Base-by-base conservation (phyloP, 2,113 vertebrate species). In the Mus musculus region DNA sequence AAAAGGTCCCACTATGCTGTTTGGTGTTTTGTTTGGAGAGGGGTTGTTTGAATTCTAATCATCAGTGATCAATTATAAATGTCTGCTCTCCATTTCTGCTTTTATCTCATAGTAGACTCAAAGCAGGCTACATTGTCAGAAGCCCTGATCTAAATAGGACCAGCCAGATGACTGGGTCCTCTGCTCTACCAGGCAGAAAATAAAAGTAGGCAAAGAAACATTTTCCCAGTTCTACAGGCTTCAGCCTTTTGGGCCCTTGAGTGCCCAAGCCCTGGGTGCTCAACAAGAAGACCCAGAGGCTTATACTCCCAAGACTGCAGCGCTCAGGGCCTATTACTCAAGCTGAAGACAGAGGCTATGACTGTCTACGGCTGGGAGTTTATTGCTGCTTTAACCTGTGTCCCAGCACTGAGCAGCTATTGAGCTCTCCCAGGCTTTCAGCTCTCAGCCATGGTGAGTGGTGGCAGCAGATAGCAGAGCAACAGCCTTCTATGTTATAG, bases 371-470 rank as follows among this genome's bases (percentile, higher is more conserved):
- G 11, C 61, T 26, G n/a, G 20, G 22, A 24, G 36, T 7, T 39
- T 61, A 7, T 14, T 33, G 17, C n/a, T 82, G 80, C 36, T 61
- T 61, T 39, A 82, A 61, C 20, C 33, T 26, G 36, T 39, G 10
- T n/a, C 24, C 36, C 36, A 61, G 56, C 22, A 39, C 80, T 20
- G 36, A 11, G 80, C 10, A 82, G 56, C 24, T 80, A 10, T 17
- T 81, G 33, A 81, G 22, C 36, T 56, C 33, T n/a, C 52, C 28
- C 19, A 52, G 52, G 77, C 33, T 36, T 20, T 36, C 42, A 52
- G 13, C 42, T 33, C 0, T 14, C n/a, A 9, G 71, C 0, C 1
- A 26, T 7, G 4, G 0, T 77, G 20, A 12, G 75, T 20, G 49
- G 77, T 80, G 77, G 10, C 49, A 54, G 30, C 28, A 17, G 28